Percentiles rank a stretch among this genome's conserved stretches.
phyloP scores from a whole-genome alignment of 2,797 vertebrate genomes.

The Chelon auratus region DNA sequence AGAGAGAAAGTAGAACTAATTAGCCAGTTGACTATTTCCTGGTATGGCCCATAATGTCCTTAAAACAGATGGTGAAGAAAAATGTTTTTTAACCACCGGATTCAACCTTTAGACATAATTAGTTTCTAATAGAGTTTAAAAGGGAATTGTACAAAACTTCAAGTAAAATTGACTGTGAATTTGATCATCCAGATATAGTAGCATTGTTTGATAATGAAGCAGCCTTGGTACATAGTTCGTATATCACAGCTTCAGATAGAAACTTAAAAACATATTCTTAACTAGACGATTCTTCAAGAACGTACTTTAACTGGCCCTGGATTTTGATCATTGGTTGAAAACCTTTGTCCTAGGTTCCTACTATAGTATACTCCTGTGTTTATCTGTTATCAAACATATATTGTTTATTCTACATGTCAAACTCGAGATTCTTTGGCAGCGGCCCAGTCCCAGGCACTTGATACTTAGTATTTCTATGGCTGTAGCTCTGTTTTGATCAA shows the following conservation, averaged over 20 bases:
- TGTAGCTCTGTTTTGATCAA: constrained; percentile 84
- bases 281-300: not conserved
- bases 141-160: constrained; percentile 10
- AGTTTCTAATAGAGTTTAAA: constrained; percentile 22
- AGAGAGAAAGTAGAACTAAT: constrained; percentile 53
- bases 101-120: constrained; percentile 39
- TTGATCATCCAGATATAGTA: not conserved
- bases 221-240: not conserved
- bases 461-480: constrained; percentile 82
- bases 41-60: constrained; percentile 25
- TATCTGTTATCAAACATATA: constrained; percentile 33
- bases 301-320: not conserved
- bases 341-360: not conserved
- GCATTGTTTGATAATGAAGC: constrained; percentile 2
- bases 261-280: not conserved
- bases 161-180: constrained; percentile 4
- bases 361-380: constrained; percentile 5
- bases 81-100: constrained; percentile 14
- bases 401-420: constrained; percentile 50
- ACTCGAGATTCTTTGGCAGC: constrained; percentile 55
- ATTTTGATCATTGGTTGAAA: constrained; percentile 9
- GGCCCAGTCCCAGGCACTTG: constrained; percentile 68
- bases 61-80: constrained; percentile 47
- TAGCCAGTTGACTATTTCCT: constrained; percentile 49
- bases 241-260: constrained; percentile 7